Base-by-base conservation (phyloP, 1,140 invertebrate species). In the Diuraphis noxia region DNA sequence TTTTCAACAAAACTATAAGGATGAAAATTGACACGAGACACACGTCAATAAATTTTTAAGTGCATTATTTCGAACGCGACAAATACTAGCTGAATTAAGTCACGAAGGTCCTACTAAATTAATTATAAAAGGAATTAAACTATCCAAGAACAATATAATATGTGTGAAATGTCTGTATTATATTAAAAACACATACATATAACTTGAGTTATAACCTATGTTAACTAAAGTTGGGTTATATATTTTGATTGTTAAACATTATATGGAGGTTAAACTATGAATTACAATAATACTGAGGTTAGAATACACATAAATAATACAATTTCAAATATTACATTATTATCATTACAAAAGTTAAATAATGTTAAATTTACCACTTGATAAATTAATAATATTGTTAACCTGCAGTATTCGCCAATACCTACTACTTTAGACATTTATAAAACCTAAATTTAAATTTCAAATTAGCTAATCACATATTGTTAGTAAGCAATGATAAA, bases 391-490 rank as follows among this genome's bases (percentile, higher is more conserved):
- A 86, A 52, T n/a, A n/a, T 52, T 52, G 34, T 52, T 52, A 25
- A 38, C 1, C 10, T 19, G 21, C 38, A 46, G 36, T 38, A 49
- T 86, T 52, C 85, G 13, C 25, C 46, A 36, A 86, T 86, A 13
- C 43, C 43, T 10, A 46, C 41, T 41, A 46, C 41, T 41, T 5
- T 13, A 19, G 1, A 52, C 46, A 21, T 86, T 36, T 36, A 1
- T n/a, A 38, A 10, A 52, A 25, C 46, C 85, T 25, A 52, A 8
- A 36, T 86, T 86, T 86, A 52, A 86, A 52, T 86, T 52, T n/a
- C 10, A 86, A 86, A 86, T 36, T 86, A 86, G 43, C 41, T 49
- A 86, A 86, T 49, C 43, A 49, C 34, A 86, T 49, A 86, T 49
- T 86, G n/a, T 49, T 23, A 49, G 23, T 86, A 86, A 38, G 43